Base-by-base conservation (phyloP, 2,113 vertebrate genomes). In the Nymphicus hollandicus region DNA sequence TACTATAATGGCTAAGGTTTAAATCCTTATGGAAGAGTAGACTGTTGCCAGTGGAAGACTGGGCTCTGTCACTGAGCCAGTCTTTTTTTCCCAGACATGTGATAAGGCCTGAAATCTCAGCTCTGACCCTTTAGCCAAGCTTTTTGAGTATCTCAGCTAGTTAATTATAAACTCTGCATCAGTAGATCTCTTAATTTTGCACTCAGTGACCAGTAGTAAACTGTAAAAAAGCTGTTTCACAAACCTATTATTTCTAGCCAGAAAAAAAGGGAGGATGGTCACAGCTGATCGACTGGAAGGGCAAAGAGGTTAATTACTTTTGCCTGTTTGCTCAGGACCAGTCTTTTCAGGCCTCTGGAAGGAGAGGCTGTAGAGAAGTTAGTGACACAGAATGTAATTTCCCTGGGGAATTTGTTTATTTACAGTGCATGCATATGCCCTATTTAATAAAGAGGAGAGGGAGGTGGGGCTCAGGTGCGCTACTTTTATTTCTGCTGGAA, bases 261-360 rank as follows among this genome's bases (percentile, higher is more conserved):
- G 64, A 81, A 50, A 43, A 89, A 89, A 82, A 76, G 28, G 43
- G 56, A 91, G 39, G 63, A 72, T 90, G 82, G 47, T 64, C 60
- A 64, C 50, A 64, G 70, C 19, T 41, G 52, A 91, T 92, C 66
- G 55, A 4, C 7, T 46, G 79, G 52, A 85, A 91, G 56, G 86
- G 61, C 82, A 88, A 35, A 74, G 56, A 90, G 55, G 81, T 93
- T 95, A 94, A 93, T 95, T 92, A 64, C 76, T 93, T 95, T 91
- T 79, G 66, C 64, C 58, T 88, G 18, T 83, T 82, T 88, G 58
- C 63, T 83, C 80, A 86, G 24, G 69, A 72, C 11, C 23, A 70
- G 55, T 31, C 49, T 66, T 86, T 56, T 92, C 72, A 65, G 63
- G 35, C 44, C 18, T 64, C 63, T 92, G 76, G 31, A 92, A 77